Conservation (phyloP, 2,113 vertebrate species). For the Eptesicus fuscus region DNA sequence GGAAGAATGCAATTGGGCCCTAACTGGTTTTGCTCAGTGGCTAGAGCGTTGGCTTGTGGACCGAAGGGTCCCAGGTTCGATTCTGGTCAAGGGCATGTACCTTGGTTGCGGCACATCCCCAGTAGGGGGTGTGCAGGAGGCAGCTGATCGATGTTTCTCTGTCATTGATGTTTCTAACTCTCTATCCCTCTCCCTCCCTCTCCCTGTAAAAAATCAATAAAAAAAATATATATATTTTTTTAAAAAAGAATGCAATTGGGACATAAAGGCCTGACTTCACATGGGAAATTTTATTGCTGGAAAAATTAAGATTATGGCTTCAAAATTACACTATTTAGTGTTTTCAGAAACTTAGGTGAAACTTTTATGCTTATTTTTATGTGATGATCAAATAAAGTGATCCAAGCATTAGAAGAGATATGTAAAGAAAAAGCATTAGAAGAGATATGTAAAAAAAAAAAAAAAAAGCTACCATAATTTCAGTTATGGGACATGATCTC, state of each 20-base stretch:
- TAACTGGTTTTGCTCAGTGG: no score
- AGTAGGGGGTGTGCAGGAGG: no score
- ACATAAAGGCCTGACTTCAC: background rate
- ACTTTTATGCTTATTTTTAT: background rate
- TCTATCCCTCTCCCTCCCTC: no score
- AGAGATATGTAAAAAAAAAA: background rate
- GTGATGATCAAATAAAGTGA: constrained; percentile 1
- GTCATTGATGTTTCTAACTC: no score
- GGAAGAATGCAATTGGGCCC: background rate
- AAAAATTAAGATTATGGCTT: constrained; percentile 14
- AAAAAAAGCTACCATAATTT: background rate
- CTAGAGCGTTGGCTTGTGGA: no score
- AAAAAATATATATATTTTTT: no score
- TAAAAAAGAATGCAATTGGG: background rate
- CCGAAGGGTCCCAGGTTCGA: no score
- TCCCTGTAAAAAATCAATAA: no score
- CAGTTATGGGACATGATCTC: background rate
- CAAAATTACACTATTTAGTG: background rate
- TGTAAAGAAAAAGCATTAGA: background rate
- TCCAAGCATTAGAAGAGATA: background rate
- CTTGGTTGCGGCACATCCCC: no score
- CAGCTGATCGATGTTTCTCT: no score
- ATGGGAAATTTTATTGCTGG: background rate
- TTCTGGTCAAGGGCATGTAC: no score
- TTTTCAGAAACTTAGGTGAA: background rate